Evolutionary conservation across 1,140 invertebrate genomes (phyloP).

Genomic region (Luehdorfia chinensis): DNA sequence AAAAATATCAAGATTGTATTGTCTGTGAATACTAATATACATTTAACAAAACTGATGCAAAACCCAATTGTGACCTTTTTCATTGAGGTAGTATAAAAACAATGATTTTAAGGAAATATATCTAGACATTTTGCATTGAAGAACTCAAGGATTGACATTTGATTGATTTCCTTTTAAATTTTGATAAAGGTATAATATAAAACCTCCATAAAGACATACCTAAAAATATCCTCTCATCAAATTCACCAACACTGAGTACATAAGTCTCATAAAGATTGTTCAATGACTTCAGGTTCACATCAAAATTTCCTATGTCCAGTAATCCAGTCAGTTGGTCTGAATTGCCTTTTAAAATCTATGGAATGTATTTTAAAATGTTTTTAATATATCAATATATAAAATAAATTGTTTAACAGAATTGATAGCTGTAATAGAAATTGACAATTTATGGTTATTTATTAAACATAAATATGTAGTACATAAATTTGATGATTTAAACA

Average conservation of each 20-base stretch:
- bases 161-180: no score
- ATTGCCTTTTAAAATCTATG: conserved; percentile 81
- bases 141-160: conserved; percentile 1
- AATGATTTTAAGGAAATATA: conserved; percentile 9
- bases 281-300: conserved; percentile 89
- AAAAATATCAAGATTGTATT: conserved; percentile 20
- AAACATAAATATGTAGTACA: no score
- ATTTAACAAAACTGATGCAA: conserved; percentile 31
- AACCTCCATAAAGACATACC: conserved; percentile 70
- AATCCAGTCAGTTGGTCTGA: conserved; percentile 81
- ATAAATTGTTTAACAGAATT: no score
- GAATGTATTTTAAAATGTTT: no score
- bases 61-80: conserved; percentile 3
- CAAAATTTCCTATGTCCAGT: conserved; percentile 85
- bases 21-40: conserved; percentile 21
- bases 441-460: no score
- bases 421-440: no score
- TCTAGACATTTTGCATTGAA: conserved; percentile 1
- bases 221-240: conserved; percentile 97
- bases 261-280: conserved; percentile 94
- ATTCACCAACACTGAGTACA: conserved; percentile 94
- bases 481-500: no score
- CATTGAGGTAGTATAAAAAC: conserved; percentile 5
- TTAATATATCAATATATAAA: no score
- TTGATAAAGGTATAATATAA: background rate